Base-by-base conservation (phyloP, 2,113 vertebrate species). In the Leptodactylus fuscus region DNA sequence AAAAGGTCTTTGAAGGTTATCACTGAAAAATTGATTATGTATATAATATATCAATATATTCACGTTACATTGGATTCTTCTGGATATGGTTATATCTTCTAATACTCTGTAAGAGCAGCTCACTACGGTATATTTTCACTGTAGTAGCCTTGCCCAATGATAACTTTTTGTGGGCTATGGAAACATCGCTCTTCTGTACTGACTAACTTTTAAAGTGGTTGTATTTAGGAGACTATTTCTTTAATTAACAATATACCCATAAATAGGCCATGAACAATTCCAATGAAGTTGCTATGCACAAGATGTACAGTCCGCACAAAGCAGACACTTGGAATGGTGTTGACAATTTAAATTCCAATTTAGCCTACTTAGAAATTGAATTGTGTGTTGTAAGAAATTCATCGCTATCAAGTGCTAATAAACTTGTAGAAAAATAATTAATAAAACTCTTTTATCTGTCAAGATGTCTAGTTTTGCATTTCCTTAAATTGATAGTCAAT, bases 381-480 rank as follows among this genome's bases (percentile, higher is more conserved):
- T 76, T 76, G 73, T 32, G 24, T 51, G 32, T 49, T 76, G 20
- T 49, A 29, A 32, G 13, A 49, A 76, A 49, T 32, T 76, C 73
- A 49, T 51, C 1, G 46, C 73, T 51, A 48, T 49, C 44, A 76
- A 29, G 27, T 16, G 48, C 24, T 76, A 76, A 76, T 76, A 51
- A 76, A 76, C 46, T 51, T 76, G 46, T 51, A 76, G 32, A 51
- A 32, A 76, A 76, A 76, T 15, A 76, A 76, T 76, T 76, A 76
- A 49, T 49, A 76, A 49, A 69, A 76, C 44, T 76, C 27, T 76
- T 49, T 49, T 20, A 76, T 49, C 79, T 81, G 36, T 46, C 38
- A 46, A 22, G 36, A 81, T 60, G 24, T 48, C 24, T 41, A 16
- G 15, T 48, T 69, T 49, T 81, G 41, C 65, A 69, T 81, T 81